Base-by-base conservation (phyloP, 2,797 vertebrate species). In the Semaprochilodus insignis region DNA sequence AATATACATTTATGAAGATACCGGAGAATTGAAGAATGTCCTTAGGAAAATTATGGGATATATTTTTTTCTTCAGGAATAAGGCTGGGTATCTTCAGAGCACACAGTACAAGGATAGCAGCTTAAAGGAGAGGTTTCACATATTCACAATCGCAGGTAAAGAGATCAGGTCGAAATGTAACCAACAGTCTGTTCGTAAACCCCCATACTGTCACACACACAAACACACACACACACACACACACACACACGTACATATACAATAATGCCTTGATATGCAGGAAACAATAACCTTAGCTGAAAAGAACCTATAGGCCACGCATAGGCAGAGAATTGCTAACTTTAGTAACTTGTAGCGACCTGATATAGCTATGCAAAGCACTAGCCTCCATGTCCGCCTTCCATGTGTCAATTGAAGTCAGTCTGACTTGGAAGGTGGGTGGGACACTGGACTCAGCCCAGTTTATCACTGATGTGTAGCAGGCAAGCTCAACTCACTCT, bases 271-370 rank as follows among this genome's bases (percentile, higher is more conserved):
- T 89, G 91, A 93, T 92, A 93, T 92, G 89, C 90, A 90, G 89
- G 89, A 93, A 90, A 91, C 88, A 80, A 88, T 90, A 27, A 57
- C 60, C 44, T 79, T 63, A 85, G 84, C 86, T 86, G 85, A 90
- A 83, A 90, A 91, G 85, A 92, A 91, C 90, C 72, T 74, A 73
- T 27, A 92, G 92, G 91, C 91, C 90, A 92, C 90, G 90, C 90
- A 77, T 88, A 92, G 91, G 87, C 90, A 88, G 89, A 86, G 88
- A 86, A 90, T 87, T 82, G 89, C 85, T 83, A 89, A 89, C 89
- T 86, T 90, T 65, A 70, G 86, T 76, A 62, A 59, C 83, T 86
- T 87, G 54, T 78, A 87, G 80, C 67, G 31, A 80, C 86, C 87
- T 87, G 85, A 91, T 88, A 71, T 62, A 88, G 73, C 23, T 85